Conservation (phyloP, 2,797 vertebrate genomes). For the Onychomys arenicola region DNA sequence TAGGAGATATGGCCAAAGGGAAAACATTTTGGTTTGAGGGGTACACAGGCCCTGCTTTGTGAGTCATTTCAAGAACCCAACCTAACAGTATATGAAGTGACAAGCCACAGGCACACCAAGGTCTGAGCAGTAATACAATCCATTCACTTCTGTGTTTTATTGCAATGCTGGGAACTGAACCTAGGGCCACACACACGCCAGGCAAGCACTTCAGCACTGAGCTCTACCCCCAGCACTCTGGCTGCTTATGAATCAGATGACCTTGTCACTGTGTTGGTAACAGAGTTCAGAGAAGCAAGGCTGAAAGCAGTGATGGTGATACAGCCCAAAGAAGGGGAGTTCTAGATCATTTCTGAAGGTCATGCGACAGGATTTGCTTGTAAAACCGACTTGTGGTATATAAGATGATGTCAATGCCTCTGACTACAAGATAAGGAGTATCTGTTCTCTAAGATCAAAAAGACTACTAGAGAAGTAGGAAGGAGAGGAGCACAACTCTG, state of each 20-base stretch:
- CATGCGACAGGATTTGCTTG: background rate
- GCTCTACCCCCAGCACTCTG: background rate
- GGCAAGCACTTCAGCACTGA: background rate
- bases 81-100: background rate
- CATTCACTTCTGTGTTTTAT: background rate
- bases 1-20: background rate
- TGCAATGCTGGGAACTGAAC: background rate
- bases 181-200: background rate
- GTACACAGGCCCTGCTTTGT: background rate
- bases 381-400: background rate
- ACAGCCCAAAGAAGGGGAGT: background rate
- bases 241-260: background rate
- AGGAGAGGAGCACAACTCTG: background rate
- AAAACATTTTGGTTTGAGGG: background rate
- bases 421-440: conserved; percentile 43
- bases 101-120: background rate
- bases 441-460: conserved; percentile 15
- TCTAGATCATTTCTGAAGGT: background rate
- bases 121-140: background rate
- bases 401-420: background rate
- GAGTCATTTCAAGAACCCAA: conserved; percentile 5
- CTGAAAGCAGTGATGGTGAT: background rate
- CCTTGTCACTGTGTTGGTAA: background rate
- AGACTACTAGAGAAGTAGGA: background rate
- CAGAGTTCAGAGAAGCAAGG: background rate